Conservation (phyloP, 2,113 vertebrate species). For the Pelecanus crispus region DNA sequence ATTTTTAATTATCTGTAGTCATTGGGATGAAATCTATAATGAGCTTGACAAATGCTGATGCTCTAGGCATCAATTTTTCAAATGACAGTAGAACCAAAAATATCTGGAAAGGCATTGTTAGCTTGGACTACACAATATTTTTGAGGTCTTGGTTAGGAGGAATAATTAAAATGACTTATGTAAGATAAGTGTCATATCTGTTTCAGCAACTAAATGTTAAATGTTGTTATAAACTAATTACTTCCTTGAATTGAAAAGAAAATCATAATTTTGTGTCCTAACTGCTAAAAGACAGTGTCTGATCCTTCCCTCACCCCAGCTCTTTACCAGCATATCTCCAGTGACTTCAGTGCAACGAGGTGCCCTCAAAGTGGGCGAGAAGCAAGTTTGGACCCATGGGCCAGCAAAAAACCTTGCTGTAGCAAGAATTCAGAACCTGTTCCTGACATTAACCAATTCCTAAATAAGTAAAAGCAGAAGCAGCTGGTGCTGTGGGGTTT, state of each 20-base stretch:
- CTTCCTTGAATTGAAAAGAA: conserved; percentile 37
- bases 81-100: conserved; percentile 6
- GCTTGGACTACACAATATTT: conserved; percentile 13
- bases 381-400: not conserved
- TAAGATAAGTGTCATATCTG: conserved; percentile 53
- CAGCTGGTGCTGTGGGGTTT: not conserved
- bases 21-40: conserved; percentile 54
- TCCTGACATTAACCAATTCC: not conserved
- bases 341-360: not conserved
- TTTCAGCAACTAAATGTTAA: conserved; percentile 57
- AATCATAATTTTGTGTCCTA: conserved; percentile 20
- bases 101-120: conserved; percentile 49
- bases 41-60: conserved; percentile 58
- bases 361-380: not conserved
- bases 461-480: not conserved
- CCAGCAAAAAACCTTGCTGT: not conserved
- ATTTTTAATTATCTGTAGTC: conserved; percentile 60
- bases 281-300: not conserved
- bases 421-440: not conserved
- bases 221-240: conserved; percentile 58
- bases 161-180: conserved; percentile 65
- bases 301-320: not conserved
- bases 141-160: conserved; percentile 42
- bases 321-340: not conserved
- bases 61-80: conserved; percentile 54